These are phyloP conservation scores for Cheilinus undulatus DNA, from an alignment of 2,113 vertebrate genomes.

Conservation along the genomic window DNA sequence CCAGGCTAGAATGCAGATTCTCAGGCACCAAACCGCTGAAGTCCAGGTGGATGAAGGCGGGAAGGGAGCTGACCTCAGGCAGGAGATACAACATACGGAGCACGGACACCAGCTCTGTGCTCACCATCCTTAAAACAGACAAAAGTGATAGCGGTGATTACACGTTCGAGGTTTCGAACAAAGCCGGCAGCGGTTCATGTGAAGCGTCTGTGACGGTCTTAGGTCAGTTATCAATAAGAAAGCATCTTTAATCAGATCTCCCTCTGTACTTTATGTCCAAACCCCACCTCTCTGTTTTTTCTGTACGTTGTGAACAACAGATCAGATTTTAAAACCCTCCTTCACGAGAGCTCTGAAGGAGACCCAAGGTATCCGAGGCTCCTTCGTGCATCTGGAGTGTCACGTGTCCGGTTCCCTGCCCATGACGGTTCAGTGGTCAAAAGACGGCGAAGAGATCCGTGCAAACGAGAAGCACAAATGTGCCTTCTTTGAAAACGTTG, in stretches of 20 bases:
- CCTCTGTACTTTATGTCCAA: not conserved
- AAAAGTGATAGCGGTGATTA: constrained; percentile 90
- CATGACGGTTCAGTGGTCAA: constrained; percentile 91
- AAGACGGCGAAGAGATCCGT: constrained; percentile 88
- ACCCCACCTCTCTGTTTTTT: not conserved
- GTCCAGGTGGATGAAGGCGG: constrained; percentile 90
- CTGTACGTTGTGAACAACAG: constrained; percentile 77
- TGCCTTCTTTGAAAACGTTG: constrained; percentile 92
- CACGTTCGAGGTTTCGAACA: constrained; percentile 90
- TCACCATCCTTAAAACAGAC: constrained; percentile 87
- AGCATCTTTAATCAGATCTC: too few species aligned
- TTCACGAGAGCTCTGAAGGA: constrained; percentile 92
- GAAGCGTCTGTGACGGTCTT: constrained; percentile 88
- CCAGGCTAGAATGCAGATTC: constrained; percentile 91
- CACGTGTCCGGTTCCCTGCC: constrained; percentile 93
- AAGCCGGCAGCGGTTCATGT: constrained; percentile 88
- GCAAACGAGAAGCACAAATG: constrained; percentile 90
- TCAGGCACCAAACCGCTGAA: constrained; percentile 92
- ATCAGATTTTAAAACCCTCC: constrained; percentile 93
- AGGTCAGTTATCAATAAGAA: constrained; percentile 84
- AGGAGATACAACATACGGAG: constrained; percentile 88
- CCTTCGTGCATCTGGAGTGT: constrained; percentile 90
- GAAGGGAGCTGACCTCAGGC: constrained; percentile 86
- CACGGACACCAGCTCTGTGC: constrained; percentile 87
- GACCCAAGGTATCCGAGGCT: constrained; percentile 92